These are phyloP conservation scores for Clistopyga incitator DNA, from an alignment of 2,888 invertebrate species.

Conservation along the genomic window DNA sequence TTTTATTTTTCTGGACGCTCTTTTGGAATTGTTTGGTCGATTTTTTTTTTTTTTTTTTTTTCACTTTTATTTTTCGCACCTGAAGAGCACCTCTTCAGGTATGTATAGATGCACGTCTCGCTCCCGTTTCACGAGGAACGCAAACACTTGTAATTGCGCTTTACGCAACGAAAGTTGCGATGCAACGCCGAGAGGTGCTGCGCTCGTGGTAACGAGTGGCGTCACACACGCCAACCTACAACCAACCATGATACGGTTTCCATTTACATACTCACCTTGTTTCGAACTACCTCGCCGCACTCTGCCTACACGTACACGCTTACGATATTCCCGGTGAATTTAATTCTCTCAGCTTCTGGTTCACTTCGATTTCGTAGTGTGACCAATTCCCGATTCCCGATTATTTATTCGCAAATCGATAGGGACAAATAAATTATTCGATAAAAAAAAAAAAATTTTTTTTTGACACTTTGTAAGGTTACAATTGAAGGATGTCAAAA, in stretches of 20 bases:
- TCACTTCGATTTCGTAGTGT: background rate
- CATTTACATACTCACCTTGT: conserved; percentile 66
- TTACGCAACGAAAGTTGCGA: conserved; percentile 55
- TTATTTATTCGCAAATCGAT: too few relatives aligned
- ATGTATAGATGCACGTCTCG: conserved; percentile 1
- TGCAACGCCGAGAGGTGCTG: conserved; percentile 20
- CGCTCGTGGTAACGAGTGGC: conserved; percentile 57
- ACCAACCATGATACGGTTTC: conserved; percentile 46
- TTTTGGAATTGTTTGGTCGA: too few relatives aligned
- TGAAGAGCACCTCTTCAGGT: background rate
- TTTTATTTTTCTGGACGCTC: too few relatives aligned
- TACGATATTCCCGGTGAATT: conserved; percentile 8
- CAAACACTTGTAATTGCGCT: conserved; percentile 49
- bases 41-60: too few relatives aligned
- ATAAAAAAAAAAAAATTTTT: too few relatives aligned
- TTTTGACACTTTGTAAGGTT: too few relatives aligned
- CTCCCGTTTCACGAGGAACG: conserved; percentile 9
- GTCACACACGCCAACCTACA: conserved; percentile 41
- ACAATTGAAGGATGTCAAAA: too few relatives aligned
- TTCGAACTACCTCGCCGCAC: conserved; percentile 33
- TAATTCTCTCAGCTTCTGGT: conserved; percentile 16
- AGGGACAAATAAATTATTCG: too few relatives aligned
- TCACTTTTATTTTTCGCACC: background rate
- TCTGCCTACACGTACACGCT: conserved; percentile 10
- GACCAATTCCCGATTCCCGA: too few relatives aligned